Conservation (phyloP, 2,113 vertebrate species). For the Lepisosteus oculatus region DNA sequence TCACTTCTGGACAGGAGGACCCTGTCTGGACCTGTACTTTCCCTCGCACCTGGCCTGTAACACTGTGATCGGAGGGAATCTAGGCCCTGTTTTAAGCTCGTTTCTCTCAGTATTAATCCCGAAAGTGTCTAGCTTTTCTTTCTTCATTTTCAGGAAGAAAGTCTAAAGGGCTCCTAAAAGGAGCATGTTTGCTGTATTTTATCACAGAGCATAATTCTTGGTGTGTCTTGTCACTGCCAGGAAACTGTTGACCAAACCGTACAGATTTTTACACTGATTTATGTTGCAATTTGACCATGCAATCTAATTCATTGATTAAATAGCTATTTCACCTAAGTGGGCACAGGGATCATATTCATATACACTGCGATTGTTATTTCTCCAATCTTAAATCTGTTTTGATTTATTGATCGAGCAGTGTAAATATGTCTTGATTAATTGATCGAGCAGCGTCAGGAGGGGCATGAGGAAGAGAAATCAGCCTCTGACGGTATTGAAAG, state of each 20-base stretch:
- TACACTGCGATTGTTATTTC: background rate
- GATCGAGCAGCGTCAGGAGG: background rate
- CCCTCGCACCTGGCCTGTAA: too few species aligned
- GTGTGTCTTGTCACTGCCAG: background rate
- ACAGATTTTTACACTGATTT: slow-evolving; percentile 23
- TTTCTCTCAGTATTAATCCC: too few species aligned
- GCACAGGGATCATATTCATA: slow-evolving; percentile 15
- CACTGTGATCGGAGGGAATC: too few species aligned
- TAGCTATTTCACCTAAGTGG: slow-evolving; percentile 33
- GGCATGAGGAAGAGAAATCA: background rate
- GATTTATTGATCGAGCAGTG: slow-evolving; percentile 26
- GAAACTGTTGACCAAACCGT: background rate
- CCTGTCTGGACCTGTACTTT: too few species aligned
- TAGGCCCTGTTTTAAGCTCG: too few species aligned
- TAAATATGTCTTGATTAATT: slow-evolving; percentile 13
- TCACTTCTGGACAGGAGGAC: slow-evolving; percentile 12
- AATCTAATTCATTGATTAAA: slow-evolving; percentile 32
- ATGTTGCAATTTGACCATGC: slow-evolving; percentile 18
- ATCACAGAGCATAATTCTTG: background rate
- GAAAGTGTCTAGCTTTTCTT: too few species aligned
- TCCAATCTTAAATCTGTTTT: slow-evolving; percentile 9
- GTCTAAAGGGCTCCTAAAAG: too few species aligned
- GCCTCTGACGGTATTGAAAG: too few species aligned
- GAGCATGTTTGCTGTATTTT: too few species aligned
- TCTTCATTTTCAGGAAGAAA: too few species aligned